Percentiles rank a stretch among this genome's conserved stretches.
phyloP scores from a whole-genome alignment of 2,113 vertebrate genomes.

The Propithecus coquereli region DNA sequence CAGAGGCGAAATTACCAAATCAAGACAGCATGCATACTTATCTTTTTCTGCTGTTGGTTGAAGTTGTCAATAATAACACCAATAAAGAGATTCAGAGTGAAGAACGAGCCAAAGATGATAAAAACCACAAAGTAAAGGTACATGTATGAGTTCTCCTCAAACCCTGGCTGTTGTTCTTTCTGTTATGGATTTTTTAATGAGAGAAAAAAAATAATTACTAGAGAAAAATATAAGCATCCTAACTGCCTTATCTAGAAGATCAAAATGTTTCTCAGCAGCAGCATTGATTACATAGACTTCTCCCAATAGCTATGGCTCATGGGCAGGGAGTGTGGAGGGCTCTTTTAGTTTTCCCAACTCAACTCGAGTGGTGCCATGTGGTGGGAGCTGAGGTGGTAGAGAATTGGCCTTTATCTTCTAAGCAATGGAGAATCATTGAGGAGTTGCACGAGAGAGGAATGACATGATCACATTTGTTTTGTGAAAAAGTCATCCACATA shows the following conservation, averaged over 20 bases:
- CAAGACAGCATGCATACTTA: slow-evolving; percentile 84
- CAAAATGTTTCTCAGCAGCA: background rate
- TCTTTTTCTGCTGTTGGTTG: slow-evolving; percentile 99
- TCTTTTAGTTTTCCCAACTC: background rate
- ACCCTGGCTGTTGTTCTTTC: slow-evolving; percentile 84
- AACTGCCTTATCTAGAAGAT: background rate
- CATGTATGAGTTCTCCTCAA: slow-evolving; percentile 87
- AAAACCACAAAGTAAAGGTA: slow-evolving; percentile 95
- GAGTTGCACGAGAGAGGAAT: background rate
- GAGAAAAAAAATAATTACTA: slow-evolving; percentile 41
- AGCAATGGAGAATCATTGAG: background rate
- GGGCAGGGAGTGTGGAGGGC: background rate
- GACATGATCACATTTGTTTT: background rate
- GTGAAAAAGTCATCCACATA: background rate
- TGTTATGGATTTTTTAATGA: slow-evolving; percentile 68
- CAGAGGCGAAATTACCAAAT: background rate
- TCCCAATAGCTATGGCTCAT: background rate
- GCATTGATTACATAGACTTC: background rate
- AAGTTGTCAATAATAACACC: slow-evolving; percentile 99
- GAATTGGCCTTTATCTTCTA: background rate
- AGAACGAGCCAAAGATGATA: slow-evolving; percentile 98
- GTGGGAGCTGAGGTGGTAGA: background rate
- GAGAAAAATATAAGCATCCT: background rate
- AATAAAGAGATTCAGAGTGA: slow-evolving; percentile 98
- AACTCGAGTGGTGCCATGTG: background rate